Evolutionary conservation across 2,113 vertebrate genomes (phyloP).

Genomic region (Lutjanus erythropterus): DNA sequence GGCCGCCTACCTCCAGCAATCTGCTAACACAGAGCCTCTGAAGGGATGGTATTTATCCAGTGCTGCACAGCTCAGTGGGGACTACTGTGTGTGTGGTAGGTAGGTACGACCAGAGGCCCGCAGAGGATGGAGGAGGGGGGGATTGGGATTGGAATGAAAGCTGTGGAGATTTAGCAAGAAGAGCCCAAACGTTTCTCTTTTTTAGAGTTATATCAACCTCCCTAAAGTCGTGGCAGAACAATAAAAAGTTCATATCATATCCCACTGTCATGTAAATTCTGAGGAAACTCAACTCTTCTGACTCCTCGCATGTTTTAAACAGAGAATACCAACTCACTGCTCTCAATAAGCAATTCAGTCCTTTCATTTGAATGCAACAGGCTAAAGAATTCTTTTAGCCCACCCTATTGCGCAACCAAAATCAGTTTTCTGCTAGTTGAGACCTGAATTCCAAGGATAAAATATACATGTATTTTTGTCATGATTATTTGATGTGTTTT

Average conservation of each 20-base stretch:
- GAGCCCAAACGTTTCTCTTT: conserved; percentile 8
- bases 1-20: conserved; percentile 69
- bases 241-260: neutral
- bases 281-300: neutral
- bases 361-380: no score
- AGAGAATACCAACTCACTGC: no score
- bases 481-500: no score
- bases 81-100: conserved; percentile 71
- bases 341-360: no score
- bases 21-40: conserved; percentile 74
- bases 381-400: no score
- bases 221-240: neutral
- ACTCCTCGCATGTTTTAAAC: no score
- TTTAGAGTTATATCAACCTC: conserved; percentile 5
- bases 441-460: no score
- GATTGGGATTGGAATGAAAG: conserved; percentile 49
- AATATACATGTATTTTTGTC: no score
- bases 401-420: no score
- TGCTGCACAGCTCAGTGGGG: conserved; percentile 66
- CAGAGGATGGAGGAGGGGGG: conserved; percentile 1
- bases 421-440: no score
- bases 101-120: conserved; percentile 54
- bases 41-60: conserved; percentile 75
- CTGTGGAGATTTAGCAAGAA: conserved; percentile 29
- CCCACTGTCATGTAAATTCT: neutral